These are phyloP conservation scores for Pegoplata infirma DNA, from an alignment of 2,888 invertebrate species.

Conservation along the genomic window DNA sequence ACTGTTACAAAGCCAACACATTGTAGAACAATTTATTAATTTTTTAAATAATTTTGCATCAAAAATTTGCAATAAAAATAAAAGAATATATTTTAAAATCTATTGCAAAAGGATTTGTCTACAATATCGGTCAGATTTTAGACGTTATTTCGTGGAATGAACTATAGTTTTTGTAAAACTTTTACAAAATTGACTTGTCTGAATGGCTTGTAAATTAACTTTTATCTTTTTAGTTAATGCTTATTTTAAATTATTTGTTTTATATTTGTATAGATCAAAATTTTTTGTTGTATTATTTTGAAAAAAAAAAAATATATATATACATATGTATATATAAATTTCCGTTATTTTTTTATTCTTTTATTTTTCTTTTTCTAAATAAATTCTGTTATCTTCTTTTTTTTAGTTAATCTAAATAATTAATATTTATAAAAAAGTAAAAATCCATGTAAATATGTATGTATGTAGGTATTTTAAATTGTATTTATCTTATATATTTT, in stretches of 20 bases:
- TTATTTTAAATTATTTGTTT: constrained; percentile 62
- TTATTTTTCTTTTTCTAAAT: constrained; percentile 43
- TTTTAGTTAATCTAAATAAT: constrained; percentile 53
- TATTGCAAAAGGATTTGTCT: too few relatives aligned
- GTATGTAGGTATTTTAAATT: constrained; percentile 36
- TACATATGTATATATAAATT: not conserved
- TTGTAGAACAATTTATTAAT: too few relatives aligned
- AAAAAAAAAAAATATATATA: not conserved
- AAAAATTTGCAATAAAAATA: too few relatives aligned
- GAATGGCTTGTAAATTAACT: constrained; percentile 43
- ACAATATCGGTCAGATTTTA: too few relatives aligned
- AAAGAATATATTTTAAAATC: too few relatives aligned
- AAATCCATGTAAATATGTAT: constrained; percentile 59
- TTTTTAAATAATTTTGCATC: too few relatives aligned
- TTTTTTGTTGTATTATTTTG: constrained; percentile 27
- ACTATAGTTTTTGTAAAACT: not conserved
- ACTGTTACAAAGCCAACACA: too few relatives aligned
- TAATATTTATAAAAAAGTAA: constrained; percentile 48
- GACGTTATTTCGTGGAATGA: not conserved
- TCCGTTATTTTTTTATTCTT: constrained; percentile 21
- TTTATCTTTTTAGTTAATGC: constrained; percentile 39
- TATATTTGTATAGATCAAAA: not conserved
- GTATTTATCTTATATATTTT: constrained; percentile 54
- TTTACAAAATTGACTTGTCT: constrained; percentile 32
- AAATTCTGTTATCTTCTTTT: constrained; percentile 36